phyloP scores from a whole-genome alignment of 2,888 invertebrate species.

The Osedax fenrisi region DNA sequence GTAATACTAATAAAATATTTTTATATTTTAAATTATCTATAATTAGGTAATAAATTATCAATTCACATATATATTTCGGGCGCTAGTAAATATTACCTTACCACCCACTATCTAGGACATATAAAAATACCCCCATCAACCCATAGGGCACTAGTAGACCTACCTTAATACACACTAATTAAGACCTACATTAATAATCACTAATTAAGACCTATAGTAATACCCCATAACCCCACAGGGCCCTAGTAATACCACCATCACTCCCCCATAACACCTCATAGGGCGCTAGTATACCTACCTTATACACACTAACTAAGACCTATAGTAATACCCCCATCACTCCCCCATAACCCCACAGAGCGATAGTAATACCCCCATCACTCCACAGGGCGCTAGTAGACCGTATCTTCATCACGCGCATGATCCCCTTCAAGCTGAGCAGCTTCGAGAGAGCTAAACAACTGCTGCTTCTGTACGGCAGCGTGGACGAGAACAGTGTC shows the following conservation, averaged over 20 bases:
- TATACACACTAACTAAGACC: neutral
- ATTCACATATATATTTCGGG: too few species aligned
- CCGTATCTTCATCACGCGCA: conserved; percentile 76
- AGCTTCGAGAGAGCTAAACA: conserved; percentile 81
- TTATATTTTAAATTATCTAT: too few species aligned
- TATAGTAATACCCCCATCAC: neutral
- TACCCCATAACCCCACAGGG: neutral
- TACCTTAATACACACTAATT: too few species aligned
- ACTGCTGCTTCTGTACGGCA: conserved; percentile 75
- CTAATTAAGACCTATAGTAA: too few species aligned
- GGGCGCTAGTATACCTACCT: neutral
- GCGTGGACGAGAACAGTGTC: conserved; percentile 84
- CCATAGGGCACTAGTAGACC: too few species aligned
- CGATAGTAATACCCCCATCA: too few species aligned
- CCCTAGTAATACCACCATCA: neutral
- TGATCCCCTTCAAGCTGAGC: conserved; percentile 80
- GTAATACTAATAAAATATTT: too few species aligned
- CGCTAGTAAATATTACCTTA: too few species aligned
- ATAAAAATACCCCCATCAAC: too few species aligned
- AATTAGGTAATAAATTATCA: too few species aligned
- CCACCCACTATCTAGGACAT: too few species aligned
- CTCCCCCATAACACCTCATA: neutral
- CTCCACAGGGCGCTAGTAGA: conserved; percentile 65
- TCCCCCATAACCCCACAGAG: neutral
- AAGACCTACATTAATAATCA: too few species aligned